A percentile compares a stretch with the other conserved stretches of the same genome.
phyloP scores from a whole-genome alignment of 2,888 invertebrate genomes.

The Willowsia nigromaculata region DNA sequence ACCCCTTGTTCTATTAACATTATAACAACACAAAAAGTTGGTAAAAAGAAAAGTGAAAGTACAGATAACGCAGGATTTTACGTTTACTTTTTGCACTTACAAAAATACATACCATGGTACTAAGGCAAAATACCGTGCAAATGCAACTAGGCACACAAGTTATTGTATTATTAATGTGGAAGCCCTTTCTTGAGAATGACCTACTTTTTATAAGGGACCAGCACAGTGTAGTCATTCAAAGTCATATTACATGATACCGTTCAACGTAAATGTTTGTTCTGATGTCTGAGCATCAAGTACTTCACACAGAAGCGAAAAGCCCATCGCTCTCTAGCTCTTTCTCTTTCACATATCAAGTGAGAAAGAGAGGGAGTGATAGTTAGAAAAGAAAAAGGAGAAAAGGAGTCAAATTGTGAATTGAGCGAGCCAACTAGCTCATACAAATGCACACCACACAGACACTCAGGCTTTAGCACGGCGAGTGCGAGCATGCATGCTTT shows the following conservation, averaged over 20 bases:
- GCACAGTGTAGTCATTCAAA: background rate
- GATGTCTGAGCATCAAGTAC: slow-evolving; percentile 46
- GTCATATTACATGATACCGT: slow-evolving; percentile 43
- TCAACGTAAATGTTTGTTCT: slow-evolving; percentile 56
- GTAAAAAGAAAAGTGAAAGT: background rate
- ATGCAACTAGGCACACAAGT: background rate
- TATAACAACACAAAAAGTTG: background rate
- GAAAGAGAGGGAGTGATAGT: background rate
- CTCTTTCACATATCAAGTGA: slow-evolving; percentile 17
- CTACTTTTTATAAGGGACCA: slow-evolving; percentile 54
- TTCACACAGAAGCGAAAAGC: background rate
- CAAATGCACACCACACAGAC: background rate
- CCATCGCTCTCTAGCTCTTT: background rate
- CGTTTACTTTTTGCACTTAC: background rate
- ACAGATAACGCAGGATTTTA: background rate
- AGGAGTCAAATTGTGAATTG: slow-evolving; percentile 54
- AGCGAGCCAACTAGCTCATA: slow-evolving; percentile 47
- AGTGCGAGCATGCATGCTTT: background rate
- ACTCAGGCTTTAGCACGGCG: background rate
- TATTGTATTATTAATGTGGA: background rate
- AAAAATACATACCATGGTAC: slow-evolving; percentile 7
- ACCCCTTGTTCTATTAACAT: background rate
- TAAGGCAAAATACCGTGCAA: no score
- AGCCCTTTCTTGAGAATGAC: slow-evolving; percentile 37
- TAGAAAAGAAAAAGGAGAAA: slow-evolving; percentile 7